Evolutionary conservation across 2,888 invertebrate species (phyloP).

Genomic region (Chelonus formosanus): DNA sequence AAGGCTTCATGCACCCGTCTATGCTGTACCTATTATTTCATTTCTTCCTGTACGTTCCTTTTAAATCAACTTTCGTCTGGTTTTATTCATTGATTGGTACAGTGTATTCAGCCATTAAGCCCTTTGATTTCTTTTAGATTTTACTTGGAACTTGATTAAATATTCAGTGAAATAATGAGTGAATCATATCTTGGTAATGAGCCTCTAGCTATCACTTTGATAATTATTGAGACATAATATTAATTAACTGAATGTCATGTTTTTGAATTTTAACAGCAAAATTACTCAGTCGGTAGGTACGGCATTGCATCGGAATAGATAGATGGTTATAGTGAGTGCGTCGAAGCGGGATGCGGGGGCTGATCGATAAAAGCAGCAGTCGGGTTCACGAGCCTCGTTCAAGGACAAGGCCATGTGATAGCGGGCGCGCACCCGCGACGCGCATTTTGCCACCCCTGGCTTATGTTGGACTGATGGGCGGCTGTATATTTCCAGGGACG

Average conservation of each 20-base stretch:
- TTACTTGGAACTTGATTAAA: no score
- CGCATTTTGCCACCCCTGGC: slow-evolving; percentile 60
- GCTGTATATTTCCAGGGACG: slow-evolving; percentile 43
- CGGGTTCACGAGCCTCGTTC: slow-evolving; percentile 66
- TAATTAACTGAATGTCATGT: no score
- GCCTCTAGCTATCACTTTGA: no score
- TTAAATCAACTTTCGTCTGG: slow-evolving; percentile 7
- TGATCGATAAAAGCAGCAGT: slow-evolving; percentile 64
- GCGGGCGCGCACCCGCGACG: slow-evolving; percentile 61
- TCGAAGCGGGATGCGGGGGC: slow-evolving; percentile 63
- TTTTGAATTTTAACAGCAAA: no score
- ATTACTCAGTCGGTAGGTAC: slow-evolving; percentile 45
- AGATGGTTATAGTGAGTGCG: slow-evolving; percentile 51
- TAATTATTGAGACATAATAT: no score
- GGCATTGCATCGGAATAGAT: slow-evolving; percentile 59
- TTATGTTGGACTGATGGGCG: slow-evolving; percentile 43
- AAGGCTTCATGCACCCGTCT: slow-evolving; percentile 40
- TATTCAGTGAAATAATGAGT: no score
- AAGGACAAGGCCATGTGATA: slow-evolving; percentile 71
- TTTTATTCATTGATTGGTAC: not conserved
- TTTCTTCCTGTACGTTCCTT: slow-evolving; percentile 2
- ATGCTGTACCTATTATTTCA: slow-evolving; percentile 25
- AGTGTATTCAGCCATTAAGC: no score
- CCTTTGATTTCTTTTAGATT: no score
- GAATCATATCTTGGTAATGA: no score